Percentiles rank a stretch among this genome's conserved stretches.
Evolutionary conservation across 2,113 vertebrate genomes (phyloP).

Genomic region (Urocynchramus pylzowi): DNA sequence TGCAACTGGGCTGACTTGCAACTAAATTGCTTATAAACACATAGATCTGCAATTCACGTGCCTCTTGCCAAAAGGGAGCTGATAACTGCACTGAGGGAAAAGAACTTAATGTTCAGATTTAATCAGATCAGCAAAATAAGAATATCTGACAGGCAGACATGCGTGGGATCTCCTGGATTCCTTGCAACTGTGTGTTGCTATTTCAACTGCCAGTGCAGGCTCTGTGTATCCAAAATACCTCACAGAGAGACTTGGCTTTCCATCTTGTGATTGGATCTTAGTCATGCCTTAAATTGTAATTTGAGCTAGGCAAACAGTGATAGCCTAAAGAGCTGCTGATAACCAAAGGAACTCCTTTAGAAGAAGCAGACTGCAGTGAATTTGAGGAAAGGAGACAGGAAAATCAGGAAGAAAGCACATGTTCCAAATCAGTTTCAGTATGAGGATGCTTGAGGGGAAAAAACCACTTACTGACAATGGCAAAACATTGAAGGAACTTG

Average conservation of each 20-base stretch:
- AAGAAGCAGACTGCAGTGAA: neutral
- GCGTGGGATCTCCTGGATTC: neutral
- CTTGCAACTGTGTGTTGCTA: neutral
- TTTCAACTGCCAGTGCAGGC: neutral
- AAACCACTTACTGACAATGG: neutral
- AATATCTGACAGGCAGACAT: neutral
- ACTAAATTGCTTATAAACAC: neutral
- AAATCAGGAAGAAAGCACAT: neutral
- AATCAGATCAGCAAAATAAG: constrained; percentile 9
- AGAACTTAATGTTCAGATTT: constrained; percentile 39
- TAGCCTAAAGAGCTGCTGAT: neutral
- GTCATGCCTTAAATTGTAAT: neutral
- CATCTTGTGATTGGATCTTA: neutral
- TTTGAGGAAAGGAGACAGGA: neutral
- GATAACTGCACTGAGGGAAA: neutral
- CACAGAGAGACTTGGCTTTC: neutral
- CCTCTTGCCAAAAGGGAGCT: neutral
- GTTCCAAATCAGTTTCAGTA: neutral
- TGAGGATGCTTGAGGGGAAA: neutral
- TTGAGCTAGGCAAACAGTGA: neutral
- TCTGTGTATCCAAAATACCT: neutral
- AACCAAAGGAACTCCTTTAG: neutral
- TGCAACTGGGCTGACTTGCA: neutral
- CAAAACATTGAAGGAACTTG: neutral
- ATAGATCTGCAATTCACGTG: neutral